phyloP scores from a whole-genome alignment of 2,888 invertebrate species.

The Nymphalis polychloros region DNA sequence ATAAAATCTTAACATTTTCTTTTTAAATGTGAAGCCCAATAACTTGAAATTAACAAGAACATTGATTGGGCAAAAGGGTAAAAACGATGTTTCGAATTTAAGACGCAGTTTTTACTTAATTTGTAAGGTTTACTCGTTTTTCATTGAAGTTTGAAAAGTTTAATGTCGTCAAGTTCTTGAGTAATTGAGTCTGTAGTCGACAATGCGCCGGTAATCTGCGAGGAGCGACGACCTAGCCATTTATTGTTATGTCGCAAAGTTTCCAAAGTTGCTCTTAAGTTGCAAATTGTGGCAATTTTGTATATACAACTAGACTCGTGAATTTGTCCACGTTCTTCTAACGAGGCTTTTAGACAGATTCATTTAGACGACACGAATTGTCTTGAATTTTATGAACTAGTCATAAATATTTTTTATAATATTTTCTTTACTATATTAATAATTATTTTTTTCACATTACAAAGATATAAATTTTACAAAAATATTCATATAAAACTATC shows the following conservation, averaged over 20 bases:
- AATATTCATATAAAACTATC: no score
- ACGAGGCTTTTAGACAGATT: slow-evolving; percentile 12
- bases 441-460: no score
- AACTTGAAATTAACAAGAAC: slow-evolving; percentile 22
- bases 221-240: slow-evolving; percentile 56
- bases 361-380: not conserved
- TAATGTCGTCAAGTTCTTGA: slow-evolving; percentile 64
- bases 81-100: slow-evolving; percentile 23
- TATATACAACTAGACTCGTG: slow-evolving; percentile 39
- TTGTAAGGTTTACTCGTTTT: slow-evolving; percentile 34
- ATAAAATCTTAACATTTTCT: slow-evolving; percentile 21
- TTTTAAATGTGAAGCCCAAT: not conserved
- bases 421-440: no score
- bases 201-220: slow-evolving; percentile 54
- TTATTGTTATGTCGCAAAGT: slow-evolving; percentile 53
- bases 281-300: slow-evolving; percentile 51
- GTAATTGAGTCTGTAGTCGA: slow-evolving; percentile 56
- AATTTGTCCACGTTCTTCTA: slow-evolving; percentile 29
- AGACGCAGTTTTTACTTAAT: slow-evolving; percentile 27
- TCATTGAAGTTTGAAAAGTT: slow-evolving; percentile 55
- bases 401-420: no score
- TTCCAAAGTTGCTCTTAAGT: slow-evolving; percentile 47
- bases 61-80: slow-evolving; percentile 24
- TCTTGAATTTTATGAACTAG: not conserved
- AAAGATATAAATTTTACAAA: no score